Evolutionary conservation across 2,113 vertebrate genomes (phyloP).

Genomic region (Leptobrachium ailaonicum): DNA sequence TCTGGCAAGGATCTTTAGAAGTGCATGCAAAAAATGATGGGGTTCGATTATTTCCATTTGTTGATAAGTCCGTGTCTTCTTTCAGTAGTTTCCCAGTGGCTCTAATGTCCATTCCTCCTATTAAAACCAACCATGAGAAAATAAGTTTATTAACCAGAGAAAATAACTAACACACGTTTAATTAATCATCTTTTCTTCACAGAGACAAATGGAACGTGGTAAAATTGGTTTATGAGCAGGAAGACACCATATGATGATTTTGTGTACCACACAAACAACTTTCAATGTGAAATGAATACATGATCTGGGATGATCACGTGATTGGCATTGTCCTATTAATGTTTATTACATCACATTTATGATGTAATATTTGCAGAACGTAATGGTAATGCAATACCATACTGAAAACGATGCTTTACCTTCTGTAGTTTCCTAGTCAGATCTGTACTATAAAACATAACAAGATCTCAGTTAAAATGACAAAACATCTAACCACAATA

Average conservation of each 20-base stretch:
- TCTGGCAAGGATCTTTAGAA: slow-evolving; percentile 48
- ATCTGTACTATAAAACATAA: slow-evolving; percentile 98
- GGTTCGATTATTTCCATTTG: slow-evolving; percentile 52
- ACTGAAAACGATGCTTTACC: slow-evolving; percentile 84
- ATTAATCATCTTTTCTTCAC: too few relatives aligned
- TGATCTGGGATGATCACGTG: slow-evolving; percentile 63
- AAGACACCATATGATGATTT: slow-evolving; percentile 75
- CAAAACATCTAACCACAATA: slow-evolving; percentile 63
- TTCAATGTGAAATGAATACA: slow-evolving; percentile 68
- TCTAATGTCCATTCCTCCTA: slow-evolving; percentile 38
- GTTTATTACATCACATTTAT: slow-evolving; percentile 77
- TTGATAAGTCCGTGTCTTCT: slow-evolving; percentile 49
- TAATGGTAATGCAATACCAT: slow-evolving; percentile 82
- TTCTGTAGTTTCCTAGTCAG: slow-evolving; percentile 95
- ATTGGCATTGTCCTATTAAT: slow-evolving; percentile 60
- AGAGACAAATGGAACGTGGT: slow-evolving; percentile 88
- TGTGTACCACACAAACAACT: slow-evolving; percentile 68
- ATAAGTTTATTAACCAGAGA: slow-evolving; percentile 56
- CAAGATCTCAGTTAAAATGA: slow-evolving; percentile 88
- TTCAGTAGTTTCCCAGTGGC: slow-evolving; percentile 45
- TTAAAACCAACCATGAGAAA: neutral
- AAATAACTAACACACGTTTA: too few relatives aligned
- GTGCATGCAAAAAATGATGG: slow-evolving; percentile 51
- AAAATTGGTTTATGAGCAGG: slow-evolving; percentile 74
- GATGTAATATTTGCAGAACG: slow-evolving; percentile 80